phyloP scores from a whole-genome alignment of 2,888 invertebrate species.

The Adineta ricciae region DNA sequence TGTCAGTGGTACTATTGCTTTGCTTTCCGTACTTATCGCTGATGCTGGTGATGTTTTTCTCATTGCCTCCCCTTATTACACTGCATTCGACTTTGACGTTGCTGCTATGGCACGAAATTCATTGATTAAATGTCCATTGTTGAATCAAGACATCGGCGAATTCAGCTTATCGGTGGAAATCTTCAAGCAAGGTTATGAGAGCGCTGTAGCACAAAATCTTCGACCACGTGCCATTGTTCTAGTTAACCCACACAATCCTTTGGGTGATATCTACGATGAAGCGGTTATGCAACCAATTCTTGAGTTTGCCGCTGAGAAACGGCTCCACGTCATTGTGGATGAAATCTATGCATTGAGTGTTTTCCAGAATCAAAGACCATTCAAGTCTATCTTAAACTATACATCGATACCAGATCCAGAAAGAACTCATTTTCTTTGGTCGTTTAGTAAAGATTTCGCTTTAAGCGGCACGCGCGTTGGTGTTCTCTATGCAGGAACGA shows the following conservation, averaged over 20 bases:
- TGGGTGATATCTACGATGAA: not conserved
- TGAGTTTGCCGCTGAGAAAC: not conserved
- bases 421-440: conserved; percentile 2
- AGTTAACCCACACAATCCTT: not conserved
- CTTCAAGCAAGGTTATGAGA: not conserved
- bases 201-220: not conserved
- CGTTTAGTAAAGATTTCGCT: conserved; percentile 4
- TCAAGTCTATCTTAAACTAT: not conserved
- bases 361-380: not conserved
- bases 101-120: not conserved
- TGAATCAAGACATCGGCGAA: not conserved
- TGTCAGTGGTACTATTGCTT: not conserved
- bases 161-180: not conserved
- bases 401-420: not conserved
- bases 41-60: not conserved
- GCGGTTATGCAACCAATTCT: not conserved
- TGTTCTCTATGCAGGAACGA: not conserved
- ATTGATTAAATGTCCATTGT: not conserved
- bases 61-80: not conserved
- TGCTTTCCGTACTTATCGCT: not conserved
- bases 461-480: not conserved
- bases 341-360: conserved; percentile 15
- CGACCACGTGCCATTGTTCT: not conserved
- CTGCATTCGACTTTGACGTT: not conserved
- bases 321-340: conserved; percentile 1